Evolutionary conservation across 2,888 invertebrate species (phyloP).

Genomic region (Morpho achilles): DNA sequence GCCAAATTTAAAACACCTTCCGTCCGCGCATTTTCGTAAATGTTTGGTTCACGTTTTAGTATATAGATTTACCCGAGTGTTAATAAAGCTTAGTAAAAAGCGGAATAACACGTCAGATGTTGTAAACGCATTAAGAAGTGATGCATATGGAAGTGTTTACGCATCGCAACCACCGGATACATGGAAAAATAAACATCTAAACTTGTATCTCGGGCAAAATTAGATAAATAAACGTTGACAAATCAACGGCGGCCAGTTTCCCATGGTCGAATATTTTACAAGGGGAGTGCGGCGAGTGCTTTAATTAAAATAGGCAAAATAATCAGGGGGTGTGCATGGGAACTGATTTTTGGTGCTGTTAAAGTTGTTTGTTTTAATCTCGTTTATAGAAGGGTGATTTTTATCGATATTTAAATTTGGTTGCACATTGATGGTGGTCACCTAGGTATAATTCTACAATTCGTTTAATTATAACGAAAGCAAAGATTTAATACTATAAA

Average conservation of each 20-base stretch:
- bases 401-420: constrained; percentile 4
- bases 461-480: no score
- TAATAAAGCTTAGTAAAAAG: no score
- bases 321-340: constrained; percentile 61
- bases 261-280: constrained; percentile 62
- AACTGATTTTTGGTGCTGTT: constrained; percentile 39
- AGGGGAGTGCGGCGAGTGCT: constrained; percentile 50
- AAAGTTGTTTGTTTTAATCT: constrained; percentile 13
- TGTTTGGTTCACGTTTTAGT: no score
- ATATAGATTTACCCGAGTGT: no score
- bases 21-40: no score
- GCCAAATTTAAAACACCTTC: no score
- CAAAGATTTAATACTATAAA: no score
- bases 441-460: background rate
- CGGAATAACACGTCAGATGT: constrained; percentile 4
- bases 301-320: constrained; percentile 69
- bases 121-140: constrained; percentile 7
- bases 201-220: constrained; percentile 9
- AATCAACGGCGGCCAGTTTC: constrained; percentile 52
- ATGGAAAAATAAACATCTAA: constrained; percentile 27
- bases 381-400: constrained; percentile 3
- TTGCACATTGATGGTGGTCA: no score
- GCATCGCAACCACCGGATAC: constrained; percentile 21
- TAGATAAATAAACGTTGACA: constrained; percentile 23
- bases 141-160: constrained; percentile 15